Evolutionary conservation across 2,888 invertebrate genomes (phyloP), one percentile per base, ranked within the genome.

Genomic region (Ectemnius cavifrons): DNA sequence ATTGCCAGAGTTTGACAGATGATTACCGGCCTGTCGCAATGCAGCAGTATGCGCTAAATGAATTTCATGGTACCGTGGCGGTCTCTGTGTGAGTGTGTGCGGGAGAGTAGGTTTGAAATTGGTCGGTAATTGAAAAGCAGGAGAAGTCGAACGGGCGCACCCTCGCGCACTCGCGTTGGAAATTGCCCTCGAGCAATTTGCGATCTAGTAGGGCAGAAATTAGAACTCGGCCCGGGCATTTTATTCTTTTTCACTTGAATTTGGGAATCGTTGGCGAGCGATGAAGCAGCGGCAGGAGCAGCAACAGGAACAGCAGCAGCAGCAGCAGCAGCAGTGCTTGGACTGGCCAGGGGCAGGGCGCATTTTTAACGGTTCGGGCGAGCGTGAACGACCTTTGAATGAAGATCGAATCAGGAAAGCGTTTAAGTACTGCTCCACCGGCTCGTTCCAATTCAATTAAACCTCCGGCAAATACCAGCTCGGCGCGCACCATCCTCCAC

Each of bases 361-460:
- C 6, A 52, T 52, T 52, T 52, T 52, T 52, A 14, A 4, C 14
- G 63, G 46, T 71, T 63, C 27, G 47, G 46, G 18, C 6, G 52
- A 73, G 70, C 20, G 52, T n/a, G 61, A 18, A 45, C 59, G 56
- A 64, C 20, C 65, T 18, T 11, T 18, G 70, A 59, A 61, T 63
- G 69, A 52, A 74, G 73, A 67, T 71, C 64, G 67, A 75, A 71
- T 64, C 67, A 58, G 47, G 37, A 49, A 63, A 66, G 28, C 65
- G 58, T 3, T 56, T 27, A 45, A 63, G 45, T 14, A 47, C 52
- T 61, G 68, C 11, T 73, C 66, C 63, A 61, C 16, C 71, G 59
- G n/a, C 61, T 57, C 63, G 59, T 67, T 63, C 56, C 69, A 67
- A 67, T 70, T 70, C 70, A 66, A 64, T 79, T 79, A 79, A 79